Conservation (phyloP, 2,888 invertebrate genomes). For the Lepetodrilus schrolli region DNA sequence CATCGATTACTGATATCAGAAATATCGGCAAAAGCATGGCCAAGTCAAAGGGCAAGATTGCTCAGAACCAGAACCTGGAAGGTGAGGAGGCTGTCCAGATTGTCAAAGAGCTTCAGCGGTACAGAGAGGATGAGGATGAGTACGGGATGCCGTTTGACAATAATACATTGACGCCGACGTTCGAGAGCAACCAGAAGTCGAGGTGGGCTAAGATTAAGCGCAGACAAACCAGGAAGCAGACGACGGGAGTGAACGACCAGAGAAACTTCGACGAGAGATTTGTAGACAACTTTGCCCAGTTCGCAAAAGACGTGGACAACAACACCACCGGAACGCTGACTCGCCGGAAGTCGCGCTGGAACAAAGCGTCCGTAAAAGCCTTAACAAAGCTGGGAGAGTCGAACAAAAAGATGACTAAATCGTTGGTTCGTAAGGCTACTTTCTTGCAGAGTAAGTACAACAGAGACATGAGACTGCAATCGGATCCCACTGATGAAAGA, state of each 20-base stretch:
- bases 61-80: background rate
- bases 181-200: background rate
- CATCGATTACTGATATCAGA: conserved; percentile 85
- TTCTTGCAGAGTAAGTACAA: background rate
- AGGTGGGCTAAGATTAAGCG: background rate
- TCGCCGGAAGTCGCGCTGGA: background rate
- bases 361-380: conserved; percentile 1
- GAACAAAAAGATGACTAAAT: background rate
- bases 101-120: background rate
- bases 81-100: conserved; percentile 14
- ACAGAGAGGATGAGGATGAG: background rate
- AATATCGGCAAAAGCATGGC: background rate
- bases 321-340: background rate
- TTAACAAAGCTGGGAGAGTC: background rate
- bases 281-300: background rate
- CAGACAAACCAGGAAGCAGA: background rate
- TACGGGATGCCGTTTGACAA: background rate
- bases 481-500: background rate
- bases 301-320: background rate
- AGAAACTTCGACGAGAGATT: conserved; percentile 5
- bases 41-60: background rate
- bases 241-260: background rate
- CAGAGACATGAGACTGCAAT: background rate
- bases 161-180: no score
- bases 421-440: conserved; percentile 9